Conservation (phyloP, 2,797 vertebrate genomes). For the Gorsachius magnificus region DNA sequence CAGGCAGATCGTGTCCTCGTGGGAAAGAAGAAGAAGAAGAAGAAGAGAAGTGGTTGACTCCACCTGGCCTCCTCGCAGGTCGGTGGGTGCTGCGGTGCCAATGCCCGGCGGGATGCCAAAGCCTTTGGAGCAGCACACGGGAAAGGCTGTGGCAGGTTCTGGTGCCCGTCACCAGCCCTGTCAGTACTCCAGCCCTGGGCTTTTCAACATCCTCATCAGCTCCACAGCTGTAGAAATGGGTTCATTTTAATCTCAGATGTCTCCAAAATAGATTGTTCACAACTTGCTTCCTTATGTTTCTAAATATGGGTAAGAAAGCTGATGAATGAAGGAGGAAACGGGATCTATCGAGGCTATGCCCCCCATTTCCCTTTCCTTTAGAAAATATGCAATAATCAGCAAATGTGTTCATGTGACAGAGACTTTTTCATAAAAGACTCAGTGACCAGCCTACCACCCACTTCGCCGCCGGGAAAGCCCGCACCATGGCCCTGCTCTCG, state of each 20-base stretch:
- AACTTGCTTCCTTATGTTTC: background rate
- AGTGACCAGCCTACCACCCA: background rate
- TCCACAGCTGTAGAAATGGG: background rate
- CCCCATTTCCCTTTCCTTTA: constrained; percentile 12
- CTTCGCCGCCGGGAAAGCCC: background rate
- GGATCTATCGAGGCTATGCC: background rate
- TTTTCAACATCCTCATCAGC: background rate
- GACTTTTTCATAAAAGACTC: background rate
- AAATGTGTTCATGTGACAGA: background rate
- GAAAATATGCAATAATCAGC: background rate
- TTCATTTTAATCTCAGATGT: constrained; percentile 9
- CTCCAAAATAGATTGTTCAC: background rate
- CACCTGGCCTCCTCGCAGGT: constrained; percentile 33
- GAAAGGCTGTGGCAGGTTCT: background rate
- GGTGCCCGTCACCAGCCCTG: background rate
- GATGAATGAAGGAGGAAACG: background rate
- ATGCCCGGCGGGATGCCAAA: background rate
- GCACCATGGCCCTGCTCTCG: background rate
- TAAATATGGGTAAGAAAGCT: background rate
- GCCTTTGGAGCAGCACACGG: background rate
- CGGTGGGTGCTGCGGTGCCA: constrained; percentile 8
- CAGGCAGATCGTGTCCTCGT: background rate
- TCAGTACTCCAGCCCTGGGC: background rate
- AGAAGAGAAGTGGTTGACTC: background rate
- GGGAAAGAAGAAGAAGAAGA: constrained; percentile 49